These are phyloP conservation scores for Monopis laevigella DNA, from an alignment of 2,888 invertebrate species.

Conservation along the genomic window DNA sequence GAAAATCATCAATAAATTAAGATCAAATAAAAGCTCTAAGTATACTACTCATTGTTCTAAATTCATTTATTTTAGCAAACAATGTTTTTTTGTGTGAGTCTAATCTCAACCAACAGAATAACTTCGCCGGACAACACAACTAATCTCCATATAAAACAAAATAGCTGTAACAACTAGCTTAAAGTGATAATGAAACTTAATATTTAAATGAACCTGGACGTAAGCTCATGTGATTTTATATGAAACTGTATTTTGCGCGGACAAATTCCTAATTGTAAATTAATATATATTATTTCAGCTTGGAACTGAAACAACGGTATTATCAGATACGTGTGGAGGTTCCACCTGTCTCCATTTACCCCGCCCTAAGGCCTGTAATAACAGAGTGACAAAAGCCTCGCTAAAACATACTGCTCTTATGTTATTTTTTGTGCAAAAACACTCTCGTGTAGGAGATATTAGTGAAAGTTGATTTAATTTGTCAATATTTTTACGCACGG, in stretches of 20 bases:
- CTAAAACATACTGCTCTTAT: constrained; percentile 5
- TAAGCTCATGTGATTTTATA: constrained; percentile 1
- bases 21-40: too few species aligned
- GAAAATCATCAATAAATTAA: too few species aligned
- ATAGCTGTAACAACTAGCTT: constrained; percentile 4
- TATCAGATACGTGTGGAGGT: constrained; percentile 9
- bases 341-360: background rate
- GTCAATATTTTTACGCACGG: too few species aligned
- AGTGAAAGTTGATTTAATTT: constrained; percentile 8
- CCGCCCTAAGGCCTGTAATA: constrained; percentile 8
- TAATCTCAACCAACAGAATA: too few species aligned
- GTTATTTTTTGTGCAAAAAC: constrained; percentile 7
- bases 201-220: background rate
- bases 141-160: too few species aligned
- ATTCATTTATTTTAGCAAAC: background rate
- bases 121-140: too few species aligned
- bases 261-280: constrained; percentile 8
- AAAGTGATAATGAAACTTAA: constrained; percentile 8
- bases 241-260: constrained; percentile 8
- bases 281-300: constrained; percentile 11
- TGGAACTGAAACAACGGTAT: constrained; percentile 10
- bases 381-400: constrained; percentile 5
- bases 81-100: background rate
- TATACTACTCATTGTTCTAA: too few species aligned
- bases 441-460: too few species aligned